phyloP scores from a whole-genome alignment of 2,888 invertebrate species.

The Rotaria magnacalcarata region DNA sequence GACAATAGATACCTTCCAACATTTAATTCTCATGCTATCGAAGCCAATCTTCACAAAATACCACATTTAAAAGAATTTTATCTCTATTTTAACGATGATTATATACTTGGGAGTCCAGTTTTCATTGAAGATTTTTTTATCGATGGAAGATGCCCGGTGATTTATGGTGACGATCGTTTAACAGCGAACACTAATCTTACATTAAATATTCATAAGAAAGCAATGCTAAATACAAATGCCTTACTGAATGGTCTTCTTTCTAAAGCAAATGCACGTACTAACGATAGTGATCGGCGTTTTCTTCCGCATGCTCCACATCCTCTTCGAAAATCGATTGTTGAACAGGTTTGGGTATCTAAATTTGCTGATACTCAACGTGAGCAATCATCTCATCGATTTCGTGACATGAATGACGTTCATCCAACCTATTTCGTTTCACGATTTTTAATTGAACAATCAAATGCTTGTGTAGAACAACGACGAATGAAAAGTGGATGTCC shows the following conservation, averaged over 20 bases:
- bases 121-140: not conserved
- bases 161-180: not conserved
- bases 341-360: not conserved
- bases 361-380: not conserved
- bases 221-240: not conserved
- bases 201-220: conserved; percentile 14
- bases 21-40: conserved; percentile 8
- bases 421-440: not conserved
- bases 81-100: conserved; percentile 7
- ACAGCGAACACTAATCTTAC: not conserved
- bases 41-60: not conserved
- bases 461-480: not conserved
- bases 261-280: not conserved
- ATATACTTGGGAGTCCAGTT: not conserved
- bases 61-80: not conserved
- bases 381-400: not conserved
- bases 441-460: not conserved
- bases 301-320: conserved; percentile 14
- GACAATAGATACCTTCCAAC: not conserved
- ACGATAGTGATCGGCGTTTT: not conserved
- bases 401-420: not conserved
- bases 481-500: not conserved
- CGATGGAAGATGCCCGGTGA: not conserved
- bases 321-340: not conserved
- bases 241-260: not conserved